Base-by-base conservation (phyloP, 2,113 vertebrate species). In the Galbula dea region DNA sequence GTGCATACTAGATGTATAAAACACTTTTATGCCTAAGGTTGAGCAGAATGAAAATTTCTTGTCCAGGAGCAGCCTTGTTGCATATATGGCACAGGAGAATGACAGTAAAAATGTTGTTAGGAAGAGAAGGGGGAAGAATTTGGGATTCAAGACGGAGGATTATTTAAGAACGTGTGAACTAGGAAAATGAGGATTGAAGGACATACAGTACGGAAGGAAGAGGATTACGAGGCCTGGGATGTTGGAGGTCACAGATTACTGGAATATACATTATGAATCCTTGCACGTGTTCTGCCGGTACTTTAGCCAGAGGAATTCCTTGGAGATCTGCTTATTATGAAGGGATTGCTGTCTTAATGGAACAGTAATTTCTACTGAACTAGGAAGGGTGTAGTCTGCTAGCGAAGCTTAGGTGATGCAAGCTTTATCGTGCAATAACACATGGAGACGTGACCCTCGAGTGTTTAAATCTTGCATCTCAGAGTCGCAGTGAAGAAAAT, bases 341-440 rank as follows among this genome's bases (percentile, higher is more conserved):
- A 93, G 86, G 66, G 65, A 91, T 78, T 93, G 75, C 89, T 97
- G 81, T 97, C 84, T 95, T 75, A 91, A 88, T 49, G 84, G 66
- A 94, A 73, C 92, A 91, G 90, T 82, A 20, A 29, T 78, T 96
- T 96, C 43, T 73, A 72, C 75, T 87, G 39, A 91, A 41, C 81
- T 81, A 73, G 75, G 94, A 93, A 84, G 89, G 86, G 49, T 63
- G 34, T 59, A 84, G 79, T 57, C 77, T 91, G 63, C 66, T 65
- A 89, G 72, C 52, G 71, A 32, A 52, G 68, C 58, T 62, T n/a
- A 89, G 82, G 63, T 83, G 76, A 68, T 57, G 48, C 82, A 88
- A 93, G 71, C 91, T 87, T 96, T 96, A 93, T 81, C 95, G 15
- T 46, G 49, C 86, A 76, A 18, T 91, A 92, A 61, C 93, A 89